Base-by-base conservation (phyloP, 2,888 invertebrate species). In the Mechanitis mazaeus region DNA sequence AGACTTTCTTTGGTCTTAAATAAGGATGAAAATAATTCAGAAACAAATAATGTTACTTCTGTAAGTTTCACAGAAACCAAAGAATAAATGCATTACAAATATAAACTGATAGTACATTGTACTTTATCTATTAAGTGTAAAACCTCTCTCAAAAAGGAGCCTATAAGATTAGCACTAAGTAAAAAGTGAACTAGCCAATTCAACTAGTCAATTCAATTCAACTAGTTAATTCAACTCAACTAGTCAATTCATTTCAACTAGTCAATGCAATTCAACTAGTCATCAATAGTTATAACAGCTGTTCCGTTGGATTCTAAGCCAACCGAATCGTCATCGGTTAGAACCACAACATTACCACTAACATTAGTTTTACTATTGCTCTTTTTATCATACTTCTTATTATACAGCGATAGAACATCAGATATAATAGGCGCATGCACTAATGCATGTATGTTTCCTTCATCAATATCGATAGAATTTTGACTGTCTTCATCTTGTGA, bases 391-490 rank as follows among this genome's bases (percentile, higher is more conserved):
- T 77, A 75, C 35, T 80, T 77, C 9, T 77, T 75, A 62, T 83
- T 77, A 64, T 79, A 87, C 0, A 88, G 75, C 1, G 89, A 89
- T 9, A 88, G 72, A 3, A 90, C 88, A 59, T 87, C 87, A 0
- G 88, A 90, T 72, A 89, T 89, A 3, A 89, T 83, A 0, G 88
- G 87, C 2, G 87, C 81, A 55, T 84, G 83, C 0, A 78, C 80
- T 74, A 81, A 79, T 54, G 76, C 69, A 53, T 81, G 81, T 35
- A 81, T 62, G 4, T 77, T 71, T 28, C 73, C 72, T 58, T 80
- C 77, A 12, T 76, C 73, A 42, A 69, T 68, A 20, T 79, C 75
- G 1, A 68, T 66, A 1, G 77, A 75, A 53, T 72, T 71, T 50
- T 77, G 77, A 54, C 75, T 78, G 20, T 73, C 72, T 6, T 78